Evolutionary conservation across 64 coral and sea anemone species (phyloP), one percentile per base, ranked within the genome.

Genomic region (Pocillopora verrucosa): DNA sequence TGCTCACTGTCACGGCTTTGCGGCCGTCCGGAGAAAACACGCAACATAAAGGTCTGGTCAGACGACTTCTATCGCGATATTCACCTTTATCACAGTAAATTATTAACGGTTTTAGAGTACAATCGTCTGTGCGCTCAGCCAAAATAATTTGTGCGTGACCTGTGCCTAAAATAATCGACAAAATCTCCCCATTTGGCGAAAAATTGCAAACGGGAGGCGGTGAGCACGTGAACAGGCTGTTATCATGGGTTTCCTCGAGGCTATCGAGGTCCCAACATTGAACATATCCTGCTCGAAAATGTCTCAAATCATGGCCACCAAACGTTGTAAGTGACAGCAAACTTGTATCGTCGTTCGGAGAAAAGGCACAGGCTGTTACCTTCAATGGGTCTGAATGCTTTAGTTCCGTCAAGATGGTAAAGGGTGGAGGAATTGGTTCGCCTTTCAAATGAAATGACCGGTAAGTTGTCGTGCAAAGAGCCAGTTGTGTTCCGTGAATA

Each of bases 361-460:
- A 34, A 84, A 96, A 96, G 41, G 72, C 87, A 93, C 94, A 96
- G 15, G 91, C 91, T 51, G 86, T 68, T 13, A 96, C 73, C 67
- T 88, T 73, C 82, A 88, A 77, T 14, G 91, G 82, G 11, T 91
- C 91, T 17, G 76, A 87, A 78, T 96, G 94, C 35, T 87, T 81
- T 34, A 96, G 83, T 57, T 88, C 60, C 74, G 90, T 92, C 36
- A 96, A 85, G 19, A 93, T 35, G 26, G 91, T 93, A 34, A 81
- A 93, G 22, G 94, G 91, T 22, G 76, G 88, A 62, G 75, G 88
- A 80, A 88, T 87, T 9, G 36, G 0, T 16, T 58, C 11, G 36
- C 90, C 82, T 58, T 92, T 63, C 26, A 24, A 22, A 20, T 78
- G 65, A 59, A 78, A 87, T 67, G 90, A 73, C 3, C 75, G 81